Percentiles rank a stretch among this genome's conserved stretches.
Conservation (phyloP, 2,888 invertebrate genomes). For the Criorhina ranunculi region DNA sequence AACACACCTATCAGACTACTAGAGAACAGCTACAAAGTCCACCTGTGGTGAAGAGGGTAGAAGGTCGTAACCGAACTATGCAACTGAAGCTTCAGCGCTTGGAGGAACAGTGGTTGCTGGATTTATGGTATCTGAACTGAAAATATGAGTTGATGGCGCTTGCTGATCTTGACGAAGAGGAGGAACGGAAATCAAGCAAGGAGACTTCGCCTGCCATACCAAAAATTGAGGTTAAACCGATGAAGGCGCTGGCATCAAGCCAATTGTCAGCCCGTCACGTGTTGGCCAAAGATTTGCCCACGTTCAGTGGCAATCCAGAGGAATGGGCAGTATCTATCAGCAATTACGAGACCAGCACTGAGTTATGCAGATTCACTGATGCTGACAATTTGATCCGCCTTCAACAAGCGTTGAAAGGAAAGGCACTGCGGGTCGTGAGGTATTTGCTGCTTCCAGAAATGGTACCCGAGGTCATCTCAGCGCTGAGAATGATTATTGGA, state of each 20-base stretch:
- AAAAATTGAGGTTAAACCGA: background rate
- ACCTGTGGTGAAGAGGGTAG: no score
- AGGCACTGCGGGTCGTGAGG: conserved; percentile 12
- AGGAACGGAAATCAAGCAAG: background rate
- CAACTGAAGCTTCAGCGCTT: conserved; percentile 21
- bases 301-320: conserved; percentile 57
- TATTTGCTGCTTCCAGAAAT: conserved; percentile 8
- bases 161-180: conserved; percentile 3
- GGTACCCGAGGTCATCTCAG: conserved; percentile 6
- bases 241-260: background rate
- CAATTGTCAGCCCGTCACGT: conserved; percentile 20
- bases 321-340: conserved; percentile 65
- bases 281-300: conserved; percentile 36
- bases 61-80: background rate
- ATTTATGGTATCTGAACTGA: background rate
- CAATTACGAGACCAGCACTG: conserved; percentile 41
- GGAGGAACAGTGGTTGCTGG: conserved; percentile 18
- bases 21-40: no score
- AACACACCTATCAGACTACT: no score
- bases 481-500: conserved; percentile 1
- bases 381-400: conserved; percentile 34
- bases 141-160: conserved; percentile 24
- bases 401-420: conserved; percentile 23
- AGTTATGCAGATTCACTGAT: conserved; percentile 27
- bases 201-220: no score